Base-by-base conservation (phyloP, 2,888 invertebrate species). In the Chrysomela aeneicollis region DNA sequence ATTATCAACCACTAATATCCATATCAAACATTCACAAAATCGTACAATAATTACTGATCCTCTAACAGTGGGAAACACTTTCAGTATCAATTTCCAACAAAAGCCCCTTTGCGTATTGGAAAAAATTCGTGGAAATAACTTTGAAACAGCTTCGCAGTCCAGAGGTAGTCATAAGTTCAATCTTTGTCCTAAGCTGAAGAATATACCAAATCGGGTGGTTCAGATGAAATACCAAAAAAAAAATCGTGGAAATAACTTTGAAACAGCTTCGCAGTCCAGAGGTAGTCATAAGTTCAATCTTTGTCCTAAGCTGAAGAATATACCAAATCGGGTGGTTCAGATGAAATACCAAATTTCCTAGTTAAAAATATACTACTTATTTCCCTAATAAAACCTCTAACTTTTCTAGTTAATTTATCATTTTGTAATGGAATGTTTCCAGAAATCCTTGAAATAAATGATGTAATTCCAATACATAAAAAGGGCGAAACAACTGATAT, bases 21-120 rank as follows among this genome's bases (percentile, higher is more conserved):
- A 47, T 47, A 47, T 47, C 19, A 47, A 47, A 47, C 15, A 47
- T 47, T 47, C 47, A 47, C 49, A 18, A 49, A 49, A n/a, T n/a
- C n/a, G 12, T 49, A 18, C 4, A 49, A 49, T 18, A 2, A 49
- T 49, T 49, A 18, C 49, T 6, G 49, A 49, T 49, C 17, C 49
- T 49, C 5, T 6, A 17, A 17, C 2, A 49, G 49, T 49, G 49
- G 49, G 49, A 49, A 49, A 49, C 18, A 49, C 6, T 17, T 17
- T 49, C 10, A 49, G 3, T 49, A 17, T 49, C 5, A 49, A 49
- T 49, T 49, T 49, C 18, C 49, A 49, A 49, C 17, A 49, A 6
- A 49, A 2, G 49, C 49, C 49, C 18, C 17, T 49, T 17, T 18
- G 49, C 49, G 18, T 49, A 46, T 1, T 46, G 15, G 47, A 46